Base-by-base conservation (phyloP, 2,797 vertebrate genomes). In the Acipenser transmontanus region DNA sequence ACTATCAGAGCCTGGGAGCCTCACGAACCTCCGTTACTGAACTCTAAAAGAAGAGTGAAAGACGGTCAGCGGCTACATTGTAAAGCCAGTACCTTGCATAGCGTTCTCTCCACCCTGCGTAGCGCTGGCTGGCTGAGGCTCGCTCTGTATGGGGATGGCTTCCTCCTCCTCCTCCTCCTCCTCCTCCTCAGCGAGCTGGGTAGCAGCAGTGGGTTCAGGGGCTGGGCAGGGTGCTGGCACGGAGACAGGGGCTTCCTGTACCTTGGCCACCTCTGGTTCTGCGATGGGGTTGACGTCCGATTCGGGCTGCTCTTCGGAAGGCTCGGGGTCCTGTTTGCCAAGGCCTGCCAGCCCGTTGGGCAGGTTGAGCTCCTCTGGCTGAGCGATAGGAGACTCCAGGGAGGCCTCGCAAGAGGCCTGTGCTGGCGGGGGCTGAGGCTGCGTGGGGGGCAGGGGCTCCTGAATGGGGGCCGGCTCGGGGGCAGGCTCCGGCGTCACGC, bases 331-430 rank as follows among this genome's bases (percentile, higher is more conserved):
- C 72, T 63, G 84, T 11, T 83, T 80, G n/a, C 72, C 68, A 0
- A 82, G 72, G 8, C 78, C 74, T 0, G 82, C 85, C 65, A 92
- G 75, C 62, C 94, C 95, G 0, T 95, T 96, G 67, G 92, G 87
- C 59, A 92, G 66, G 14, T 73, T 73, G 49, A 93, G 78, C 76
- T 98, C 95, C 75, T 97, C 94, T 0, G 94, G 93, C 73, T 98
- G 94, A 49, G 81, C 90, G 6, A 92, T 90, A 54, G 96, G 95
- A 67, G 94, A 95, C 73, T 93, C 87, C 65, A 88, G 61, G 0
- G 82, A 49, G 6, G 84, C 72, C 1, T 81, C 86, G 4, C 72
- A 71, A 4, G 69, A 71, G 68, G 56, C 34, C 34, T 34, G 34
- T 34, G 34, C 34, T 4, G 4, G 34, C 3, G 4, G 34, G 4